Conservation (phyloP, 64 coral and sea anemone genomes). For the Cladopsammia gracilis region DNA sequence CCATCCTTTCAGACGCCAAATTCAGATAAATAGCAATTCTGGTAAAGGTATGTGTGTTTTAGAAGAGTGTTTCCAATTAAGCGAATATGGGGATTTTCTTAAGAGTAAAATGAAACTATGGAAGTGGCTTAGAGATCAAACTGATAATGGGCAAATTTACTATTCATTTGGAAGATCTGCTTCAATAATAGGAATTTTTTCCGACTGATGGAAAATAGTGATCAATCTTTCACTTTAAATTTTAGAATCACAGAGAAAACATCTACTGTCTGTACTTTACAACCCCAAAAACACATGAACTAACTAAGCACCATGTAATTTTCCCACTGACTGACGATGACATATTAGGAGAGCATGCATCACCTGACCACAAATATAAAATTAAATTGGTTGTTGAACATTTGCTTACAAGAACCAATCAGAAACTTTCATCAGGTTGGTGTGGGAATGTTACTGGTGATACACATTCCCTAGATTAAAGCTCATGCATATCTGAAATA, state of each 20-base stretch:
- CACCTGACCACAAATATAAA: too few relatives aligned
- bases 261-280: slow-evolving; percentile 7
- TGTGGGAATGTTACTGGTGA: too few relatives aligned
- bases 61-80: slow-evolving; percentile 36
- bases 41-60: slow-evolving; percentile 20
- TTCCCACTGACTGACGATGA: slow-evolving; percentile 37
- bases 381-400: too few relatives aligned
- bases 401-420: too few relatives aligned
- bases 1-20: slow-evolving; percentile 24
- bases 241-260: slow-evolving; percentile 42
- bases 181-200: slow-evolving; percentile 19
- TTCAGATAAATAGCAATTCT: slow-evolving; percentile 3
- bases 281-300: neutral
- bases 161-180: slow-evolving; percentile 46
- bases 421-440: too few relatives aligned
- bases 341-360: neutral
- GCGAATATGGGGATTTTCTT: neutral
- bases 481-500: neutral
- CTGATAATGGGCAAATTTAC: slow-evolving; percentile 22
- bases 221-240: slow-evolving; percentile 1
- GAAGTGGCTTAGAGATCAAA: neutral
- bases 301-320: slow-evolving; percentile 29
- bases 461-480: neutral
- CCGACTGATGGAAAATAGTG: slow-evolving; percentile 38
- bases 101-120: slow-evolving; percentile 42